Conservation (phyloP, 2,797 vertebrate genomes). For the Hoplostethus atlanticus region DNA sequence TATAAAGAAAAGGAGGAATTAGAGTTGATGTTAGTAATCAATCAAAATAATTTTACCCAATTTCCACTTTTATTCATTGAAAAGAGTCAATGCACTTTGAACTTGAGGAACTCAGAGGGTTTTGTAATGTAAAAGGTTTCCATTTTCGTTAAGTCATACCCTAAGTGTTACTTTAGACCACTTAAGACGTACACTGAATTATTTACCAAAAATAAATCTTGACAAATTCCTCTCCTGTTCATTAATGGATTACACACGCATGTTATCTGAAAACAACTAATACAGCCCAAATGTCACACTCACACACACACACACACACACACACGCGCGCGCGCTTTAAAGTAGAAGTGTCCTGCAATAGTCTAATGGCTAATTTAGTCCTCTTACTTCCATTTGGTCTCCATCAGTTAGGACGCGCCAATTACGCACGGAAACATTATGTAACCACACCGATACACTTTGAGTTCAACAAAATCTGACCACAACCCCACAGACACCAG, state of each 20-base stretch:
- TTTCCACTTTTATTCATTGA: background rate
- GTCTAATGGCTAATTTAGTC: too few species aligned
- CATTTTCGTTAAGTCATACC: too few species aligned
- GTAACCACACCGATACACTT: slow-evolving; percentile 62
- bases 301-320: slow-evolving; percentile 4
- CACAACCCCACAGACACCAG: background rate
- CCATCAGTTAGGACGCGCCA: slow-evolving; percentile 48
- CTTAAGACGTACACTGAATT: background rate
- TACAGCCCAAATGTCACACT: background rate
- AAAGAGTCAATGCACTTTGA: background rate
- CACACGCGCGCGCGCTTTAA: too few species aligned
- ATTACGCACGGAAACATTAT: slow-evolving; percentile 68
- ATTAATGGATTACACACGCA: too few species aligned
- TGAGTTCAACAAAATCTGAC: slow-evolving; percentile 11
- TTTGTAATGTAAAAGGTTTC: background rate
- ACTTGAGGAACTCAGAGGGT: background rate
- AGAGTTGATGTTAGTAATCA: too few species aligned
- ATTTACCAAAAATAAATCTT: too few species aligned
- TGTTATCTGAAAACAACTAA: too few species aligned
- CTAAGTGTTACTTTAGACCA: background rate
- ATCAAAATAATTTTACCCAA: too few species aligned
- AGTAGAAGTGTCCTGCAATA: too few species aligned
- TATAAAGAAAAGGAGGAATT: too few species aligned
- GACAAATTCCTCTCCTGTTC: too few species aligned
- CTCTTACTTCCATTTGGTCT: slow-evolving; percentile 50